These are phyloP conservation scores for Lampropteryx suffumata DNA, from an alignment of 2,888 invertebrate genomes.

Conservation along the genomic window DNA sequence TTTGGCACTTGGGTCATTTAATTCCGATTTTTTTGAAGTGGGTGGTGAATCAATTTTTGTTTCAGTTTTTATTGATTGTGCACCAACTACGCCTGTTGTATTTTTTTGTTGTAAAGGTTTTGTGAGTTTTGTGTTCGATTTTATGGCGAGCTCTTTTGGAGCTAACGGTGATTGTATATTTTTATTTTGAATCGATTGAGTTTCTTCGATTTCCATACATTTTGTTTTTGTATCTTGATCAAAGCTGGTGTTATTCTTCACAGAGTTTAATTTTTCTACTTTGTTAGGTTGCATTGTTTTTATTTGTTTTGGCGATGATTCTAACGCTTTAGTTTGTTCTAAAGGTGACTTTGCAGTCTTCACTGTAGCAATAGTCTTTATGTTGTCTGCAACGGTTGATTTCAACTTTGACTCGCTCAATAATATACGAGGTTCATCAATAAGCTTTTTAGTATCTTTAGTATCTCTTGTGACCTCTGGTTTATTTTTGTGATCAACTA, in stretches of 20 bases:
- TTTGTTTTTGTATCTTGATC: background rate
- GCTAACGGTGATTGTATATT: conserved; percentile 16
- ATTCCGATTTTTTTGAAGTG: conserved; percentile 3
- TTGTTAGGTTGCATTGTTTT: conserved; percentile 8
- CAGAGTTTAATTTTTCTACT: conserved; percentile 10
- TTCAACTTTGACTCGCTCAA: conserved; percentile 15
- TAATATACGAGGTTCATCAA: conserved; percentile 23
- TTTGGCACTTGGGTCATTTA: conserved; percentile 23
- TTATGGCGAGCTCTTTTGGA: background rate
- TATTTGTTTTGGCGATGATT: conserved; percentile 8
- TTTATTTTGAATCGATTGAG: background rate
- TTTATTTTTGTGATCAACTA: conserved; percentile 12
- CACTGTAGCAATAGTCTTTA: conserved; percentile 16
- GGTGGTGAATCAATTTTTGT: background rate
- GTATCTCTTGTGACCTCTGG: conserved; percentile 4
- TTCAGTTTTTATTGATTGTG: conserved; percentile 28
- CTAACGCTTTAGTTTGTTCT: conserved; percentile 11
- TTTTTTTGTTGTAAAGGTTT: conserved; percentile 56
- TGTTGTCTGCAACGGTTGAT: conserved; percentile 8
- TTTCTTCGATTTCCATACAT: background rate
- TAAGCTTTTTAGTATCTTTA: conserved; percentile 13
- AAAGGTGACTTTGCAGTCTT: conserved; percentile 11
- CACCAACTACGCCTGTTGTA: conserved; percentile 37
- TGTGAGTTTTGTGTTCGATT: conserved; percentile 26
- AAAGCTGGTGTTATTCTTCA: background rate